Evolutionary conservation across 2,888 invertebrate genomes (phyloP).

Genomic region (Tiphia femorata): DNA sequence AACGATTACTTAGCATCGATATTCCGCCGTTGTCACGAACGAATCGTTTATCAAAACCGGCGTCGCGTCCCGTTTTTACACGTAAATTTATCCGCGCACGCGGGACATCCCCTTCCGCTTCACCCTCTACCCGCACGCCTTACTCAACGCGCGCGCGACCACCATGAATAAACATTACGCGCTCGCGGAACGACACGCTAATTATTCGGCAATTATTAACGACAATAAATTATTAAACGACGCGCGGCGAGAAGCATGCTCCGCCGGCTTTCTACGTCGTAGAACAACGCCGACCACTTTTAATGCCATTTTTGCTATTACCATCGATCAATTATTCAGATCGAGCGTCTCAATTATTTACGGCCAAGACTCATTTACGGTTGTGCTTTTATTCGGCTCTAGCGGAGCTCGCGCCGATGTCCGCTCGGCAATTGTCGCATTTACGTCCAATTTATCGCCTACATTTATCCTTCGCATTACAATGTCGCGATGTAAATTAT

Average conservation of each 20-base stretch:
- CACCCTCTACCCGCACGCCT: no score
- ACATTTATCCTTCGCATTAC: no score
- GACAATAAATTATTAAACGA: slow-evolving; percentile 34
- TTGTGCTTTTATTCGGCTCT: no score
- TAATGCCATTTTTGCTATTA: slow-evolving; percentile 27
- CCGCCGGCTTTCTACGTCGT: background rate
- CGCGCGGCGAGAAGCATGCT: background rate
- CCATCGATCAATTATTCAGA: slow-evolving; percentile 32
- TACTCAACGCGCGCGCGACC: no score
- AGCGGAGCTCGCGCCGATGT: no score
- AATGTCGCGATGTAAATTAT: no score
- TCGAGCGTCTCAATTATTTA: slow-evolving; percentile 31
- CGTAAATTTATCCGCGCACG: slow-evolving; percentile 22
- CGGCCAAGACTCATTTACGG: no score
- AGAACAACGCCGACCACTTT: background rate
- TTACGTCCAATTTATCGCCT: no score
- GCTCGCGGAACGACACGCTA: slow-evolving; percentile 21
- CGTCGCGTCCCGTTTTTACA: slow-evolving; percentile 17
- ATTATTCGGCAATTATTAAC: slow-evolving; percentile 37
- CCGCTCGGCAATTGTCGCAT: no score
- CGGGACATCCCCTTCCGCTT: slow-evolving; percentile 15
- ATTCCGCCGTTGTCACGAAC: slow-evolving; percentile 27
- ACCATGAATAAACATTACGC: slow-evolving; percentile 34
- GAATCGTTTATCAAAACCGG: slow-evolving; percentile 25
- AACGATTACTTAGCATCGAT: slow-evolving; percentile 25